Evolutionary conservation across 2,113 vertebrate species (phyloP), one percentile per base, ranked within the genome.

Genomic region (Crotalus horridus): DNA sequence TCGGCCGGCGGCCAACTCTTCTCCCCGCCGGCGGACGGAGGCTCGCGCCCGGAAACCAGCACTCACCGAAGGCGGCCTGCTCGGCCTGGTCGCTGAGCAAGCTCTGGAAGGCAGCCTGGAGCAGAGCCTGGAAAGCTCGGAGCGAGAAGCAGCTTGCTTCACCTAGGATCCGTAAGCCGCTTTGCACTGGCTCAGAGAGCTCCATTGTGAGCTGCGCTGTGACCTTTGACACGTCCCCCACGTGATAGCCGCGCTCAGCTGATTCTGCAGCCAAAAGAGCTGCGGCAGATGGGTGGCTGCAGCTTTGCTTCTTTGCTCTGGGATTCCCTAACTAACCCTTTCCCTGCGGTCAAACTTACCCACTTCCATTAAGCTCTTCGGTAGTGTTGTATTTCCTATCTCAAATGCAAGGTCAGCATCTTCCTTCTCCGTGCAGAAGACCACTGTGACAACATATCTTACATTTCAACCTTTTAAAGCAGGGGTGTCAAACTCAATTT

Each of bases 151-250:
- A 86, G 90, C 97, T 96, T 6, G 97, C 96, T 91, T 99, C 98
- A 2, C 98, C 98, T 21, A 99, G 96, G 69, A 95, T 93, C 94
- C 97, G 98, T 94, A 99, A 97, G 85, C 98, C 99, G 91, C 96
- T 98, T 96, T 98, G 98, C 91, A 98, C 98, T 20, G 96, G 98
- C 94, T 98, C 98, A 87, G 98, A 98, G 97, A 99, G 98, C 98
- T 99, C 99, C 99, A 99, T 99, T 98, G 99, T 98, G 98, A 94
- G 96, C 69, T 69, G 69, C 96, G 95, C 96, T 95, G 96, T 96
- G 96, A 98, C 97, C 98, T 97, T 97, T 97, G 97, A 98, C 98
- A 97, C 94, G 93, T 93, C 87, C 94, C 97, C 97, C 99, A 99
- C 98, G 98, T 99, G 99, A 99, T 96, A 21, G 94, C 95, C 93